phyloP scores from a whole-genome alignment of 2,797 vertebrate species.

The Gallinago nigripennis region DNA sequence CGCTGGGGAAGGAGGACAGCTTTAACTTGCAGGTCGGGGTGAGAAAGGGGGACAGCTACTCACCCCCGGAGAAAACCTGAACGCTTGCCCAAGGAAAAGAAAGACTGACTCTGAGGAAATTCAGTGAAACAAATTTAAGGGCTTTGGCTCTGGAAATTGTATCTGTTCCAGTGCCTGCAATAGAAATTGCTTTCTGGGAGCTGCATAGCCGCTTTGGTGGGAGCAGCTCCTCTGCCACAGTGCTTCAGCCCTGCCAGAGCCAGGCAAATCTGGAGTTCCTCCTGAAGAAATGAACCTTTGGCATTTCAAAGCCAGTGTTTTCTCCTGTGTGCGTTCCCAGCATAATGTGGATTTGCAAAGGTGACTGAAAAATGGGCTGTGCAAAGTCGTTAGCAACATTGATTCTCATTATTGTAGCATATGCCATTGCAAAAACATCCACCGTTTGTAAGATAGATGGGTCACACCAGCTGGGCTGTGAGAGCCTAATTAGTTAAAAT shows the following conservation, averaged over 20 bases:
- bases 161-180: background rate
- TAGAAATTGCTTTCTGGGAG: background rate
- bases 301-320: background rate
- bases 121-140: background rate
- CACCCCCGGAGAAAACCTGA: background rate
- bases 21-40: background rate
- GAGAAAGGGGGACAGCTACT: background rate
- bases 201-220: background rate
- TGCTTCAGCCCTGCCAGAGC: background rate
- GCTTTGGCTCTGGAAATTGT: background rate
- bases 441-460: background rate
- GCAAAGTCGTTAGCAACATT: conserved; percentile 45
- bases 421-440: conserved; percentile 34
- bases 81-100: background rate
- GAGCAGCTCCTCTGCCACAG: background rate
- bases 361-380: conserved; percentile 48
- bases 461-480: background rate
- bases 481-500: conserved; percentile 59
- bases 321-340: background rate
- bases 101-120: background rate
- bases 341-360: conserved; percentile 16
- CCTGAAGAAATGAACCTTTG: background rate
- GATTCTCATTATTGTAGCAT: conserved; percentile 64
- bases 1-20: background rate
- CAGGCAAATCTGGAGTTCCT: background rate